phyloP scores from a whole-genome alignment of 2,113 vertebrate species.

The Corynorhinus townsendii region DNA sequence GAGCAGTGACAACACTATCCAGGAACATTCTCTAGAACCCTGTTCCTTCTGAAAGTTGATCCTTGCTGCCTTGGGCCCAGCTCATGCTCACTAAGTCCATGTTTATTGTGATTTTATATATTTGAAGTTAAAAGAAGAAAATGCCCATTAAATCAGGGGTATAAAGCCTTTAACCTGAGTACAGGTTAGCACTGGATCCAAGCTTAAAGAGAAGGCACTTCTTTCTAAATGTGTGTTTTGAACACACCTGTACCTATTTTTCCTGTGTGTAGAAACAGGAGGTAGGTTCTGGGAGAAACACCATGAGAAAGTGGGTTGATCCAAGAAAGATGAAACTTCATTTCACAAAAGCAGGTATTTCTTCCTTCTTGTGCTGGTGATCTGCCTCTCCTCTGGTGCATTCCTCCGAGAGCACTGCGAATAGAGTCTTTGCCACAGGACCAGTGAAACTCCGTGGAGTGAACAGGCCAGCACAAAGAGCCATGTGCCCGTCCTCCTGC shows the following conservation, averaged over 20 bases:
- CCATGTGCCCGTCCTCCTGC: background rate
- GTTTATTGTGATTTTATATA: background rate
- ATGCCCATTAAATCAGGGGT: background rate
- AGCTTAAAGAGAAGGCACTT: background rate
- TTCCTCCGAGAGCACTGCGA: background rate
- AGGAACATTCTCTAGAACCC: background rate
- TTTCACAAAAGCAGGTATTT: background rate
- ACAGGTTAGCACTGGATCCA: background rate
- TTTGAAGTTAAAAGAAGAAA: conserved; percentile 45
- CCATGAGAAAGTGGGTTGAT: background rate
- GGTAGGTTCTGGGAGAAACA: background rate
- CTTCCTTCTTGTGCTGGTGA: background rate
- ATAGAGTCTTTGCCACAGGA: background rate
- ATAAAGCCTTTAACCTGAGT: background rate
- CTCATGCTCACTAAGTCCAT: background rate
- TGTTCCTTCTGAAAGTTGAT: background rate
- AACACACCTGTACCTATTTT: background rate
- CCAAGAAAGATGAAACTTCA: background rate
- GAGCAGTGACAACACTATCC: background rate
- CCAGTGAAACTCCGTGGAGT: background rate
- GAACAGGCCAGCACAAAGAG: background rate
- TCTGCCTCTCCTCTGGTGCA: background rate
- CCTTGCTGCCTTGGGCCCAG: background rate
- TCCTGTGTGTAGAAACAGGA: background rate
- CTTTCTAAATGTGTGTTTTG: background rate